phyloP scores from a whole-genome alignment of 1,140 invertebrate genomes.

The Trachymyrmex cornetzi region DNA sequence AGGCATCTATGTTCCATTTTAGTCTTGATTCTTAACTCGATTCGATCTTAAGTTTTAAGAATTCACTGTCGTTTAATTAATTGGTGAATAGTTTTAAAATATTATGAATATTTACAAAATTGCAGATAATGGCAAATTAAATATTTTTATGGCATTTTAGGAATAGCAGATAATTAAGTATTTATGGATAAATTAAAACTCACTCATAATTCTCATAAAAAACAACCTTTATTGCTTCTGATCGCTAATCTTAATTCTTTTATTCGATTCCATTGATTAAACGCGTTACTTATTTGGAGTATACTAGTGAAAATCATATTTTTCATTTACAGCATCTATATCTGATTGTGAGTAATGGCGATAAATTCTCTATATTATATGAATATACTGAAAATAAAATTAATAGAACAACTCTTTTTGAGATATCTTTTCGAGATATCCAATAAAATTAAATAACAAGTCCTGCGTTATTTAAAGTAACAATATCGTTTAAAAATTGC shows the following conservation, averaged over 20 bases:
- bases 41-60: not conserved
- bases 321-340: not conserved
- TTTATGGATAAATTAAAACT: not conserved
- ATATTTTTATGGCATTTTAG: slow-evolving; percentile 13
- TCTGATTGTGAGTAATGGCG: not conserved
- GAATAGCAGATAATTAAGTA: not conserved
- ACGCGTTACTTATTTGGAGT: not conserved
- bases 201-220: not conserved
- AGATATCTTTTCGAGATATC: slow-evolving; percentile 13
- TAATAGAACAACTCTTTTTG: not conserved
- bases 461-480: not conserved
- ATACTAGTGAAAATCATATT: not conserved
- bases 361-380: not conserved
- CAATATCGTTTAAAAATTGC: not conserved
- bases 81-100: not conserved
- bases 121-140: not conserved
- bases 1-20: not conserved
- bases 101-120: not conserved
- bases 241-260: not conserved
- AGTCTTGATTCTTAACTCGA: not conserved
- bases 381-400: not conserved
- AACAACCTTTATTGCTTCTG: not conserved
- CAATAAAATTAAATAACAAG: not conserved
- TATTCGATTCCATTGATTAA: slow-evolving; percentile 3
- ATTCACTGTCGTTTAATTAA: not conserved